Evolutionary conservation across 2,113 vertebrate genomes (phyloP).

Genomic region (mouse (Mus musculus)): DNA sequence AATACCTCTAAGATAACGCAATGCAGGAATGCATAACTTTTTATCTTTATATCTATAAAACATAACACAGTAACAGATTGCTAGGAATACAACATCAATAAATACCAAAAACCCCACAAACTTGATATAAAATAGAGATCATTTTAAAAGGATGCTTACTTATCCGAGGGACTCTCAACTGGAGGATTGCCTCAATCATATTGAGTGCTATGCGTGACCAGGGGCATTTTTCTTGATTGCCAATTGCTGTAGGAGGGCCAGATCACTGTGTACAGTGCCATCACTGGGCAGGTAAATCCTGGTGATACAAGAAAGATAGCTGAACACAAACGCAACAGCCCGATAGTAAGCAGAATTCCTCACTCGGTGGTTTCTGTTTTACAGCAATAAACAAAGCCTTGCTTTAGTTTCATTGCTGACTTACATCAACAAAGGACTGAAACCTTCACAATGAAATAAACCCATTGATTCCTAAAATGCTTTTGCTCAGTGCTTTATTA

Average conservation of each 20-base stretch:
- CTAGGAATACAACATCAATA: neutral
- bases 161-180: neutral
- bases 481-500: neutral
- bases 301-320: neutral
- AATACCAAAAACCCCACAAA: neutral
- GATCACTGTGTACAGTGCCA: neutral
- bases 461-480: neutral
- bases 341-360: neutral
- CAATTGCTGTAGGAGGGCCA: neutral
- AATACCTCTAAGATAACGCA: neutral
- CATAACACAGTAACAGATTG: neutral
- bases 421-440: neutral
- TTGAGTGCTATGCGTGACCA: neutral
- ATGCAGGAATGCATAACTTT: neutral
- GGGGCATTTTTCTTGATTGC: neutral
- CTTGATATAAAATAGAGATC: neutral
- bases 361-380: neutral
- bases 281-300: neutral
- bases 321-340: neutral
- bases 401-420: neutral
- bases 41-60: neutral
- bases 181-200: neutral
- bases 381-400: no score
- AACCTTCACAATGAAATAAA: neutral
- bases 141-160: neutral